Evolutionary conservation across 53 echinoderm and acorn worm species (phyloP).

Genomic region (Antedon mediterranea): DNA sequence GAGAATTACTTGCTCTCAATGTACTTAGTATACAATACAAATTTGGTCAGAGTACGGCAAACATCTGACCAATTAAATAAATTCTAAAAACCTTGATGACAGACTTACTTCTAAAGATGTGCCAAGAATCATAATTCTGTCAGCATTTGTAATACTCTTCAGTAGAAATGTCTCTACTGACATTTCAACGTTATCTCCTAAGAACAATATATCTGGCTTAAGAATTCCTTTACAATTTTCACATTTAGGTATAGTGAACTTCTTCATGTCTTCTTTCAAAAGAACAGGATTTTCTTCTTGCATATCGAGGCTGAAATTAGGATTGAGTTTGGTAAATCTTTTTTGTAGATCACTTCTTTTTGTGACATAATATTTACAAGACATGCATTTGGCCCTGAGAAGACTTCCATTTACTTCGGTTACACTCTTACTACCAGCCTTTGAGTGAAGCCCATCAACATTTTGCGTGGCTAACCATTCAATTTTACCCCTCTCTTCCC

Average conservation of each 20-base stretch:
- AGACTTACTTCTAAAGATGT: conserved; percentile 67
- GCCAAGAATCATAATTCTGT: conserved; percentile 63
- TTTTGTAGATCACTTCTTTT: conserved; percentile 49
- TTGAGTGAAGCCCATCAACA: conserved; percentile 73
- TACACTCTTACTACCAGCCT: conserved; percentile 44
- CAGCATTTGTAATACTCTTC: conserved; percentile 40
- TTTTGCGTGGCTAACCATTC: conserved; percentile 94
- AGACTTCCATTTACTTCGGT: conserved; percentile 78
- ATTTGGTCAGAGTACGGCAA: not conserved
- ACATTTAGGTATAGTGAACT: conserved; percentile 63
- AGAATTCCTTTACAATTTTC: conserved; percentile 54
- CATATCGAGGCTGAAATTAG: conserved; percentile 39
- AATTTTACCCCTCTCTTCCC: conserved; percentile 66
- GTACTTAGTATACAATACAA: too few relatives aligned
- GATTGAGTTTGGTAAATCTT: conserved; percentile 53
- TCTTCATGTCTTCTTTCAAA: conserved; percentile 22
- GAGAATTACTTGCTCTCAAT: too few relatives aligned
- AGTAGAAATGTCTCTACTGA: conserved; percentile 31
- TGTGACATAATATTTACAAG: conserved; percentile 34
- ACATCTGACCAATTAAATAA: not conserved
- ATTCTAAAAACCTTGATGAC: not conserved
- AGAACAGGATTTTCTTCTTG: conserved; percentile 84
- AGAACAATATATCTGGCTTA: conserved; percentile 79
- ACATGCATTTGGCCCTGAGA: conserved; percentile 49
- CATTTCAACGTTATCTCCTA: conserved; percentile 77